Base-by-base conservation (phyloP, 1,140 invertebrate genomes). In the Euschistus heros region DNA sequence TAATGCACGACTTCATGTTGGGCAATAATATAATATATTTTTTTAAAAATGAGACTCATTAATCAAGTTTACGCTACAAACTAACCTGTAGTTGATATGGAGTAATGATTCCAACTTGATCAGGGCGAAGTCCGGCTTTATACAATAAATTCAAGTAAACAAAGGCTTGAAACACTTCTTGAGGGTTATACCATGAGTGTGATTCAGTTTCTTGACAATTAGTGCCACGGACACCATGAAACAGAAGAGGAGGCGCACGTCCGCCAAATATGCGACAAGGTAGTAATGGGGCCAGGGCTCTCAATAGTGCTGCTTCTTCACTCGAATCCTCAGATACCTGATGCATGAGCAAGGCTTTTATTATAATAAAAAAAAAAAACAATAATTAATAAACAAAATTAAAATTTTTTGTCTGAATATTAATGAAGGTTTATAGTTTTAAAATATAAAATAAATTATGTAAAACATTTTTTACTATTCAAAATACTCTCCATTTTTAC, bases 61-160 rank as follows among this genome's bases (percentile, higher is more conserved):
- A 30, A 30, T 7, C 27, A 30, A 30, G n/a, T n/a, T n/a, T 30
- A 30, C 2, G 27, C 2, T 30, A 7, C 27, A n/a, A 10, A 50
- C 81, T 80, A 1, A 87, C 86, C 81, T 98, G 95, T 75, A 91
- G 91, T 66, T 85, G 76, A 75, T 98, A 98, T 0, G 94, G 94
- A 7, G 93, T 89, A 62, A 98, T 91, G 66, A 98, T 87, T 6
- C 94, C 94, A 73, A 97, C 88, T 72, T 94, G 85, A 61, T 84
- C 76, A 57, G 81, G 74, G 3, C 68, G 72, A 10, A 94, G 68
- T 27, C 85, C 81, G 57, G 77, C 75, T 57, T 84, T 81, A 72
- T 84, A 88, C 0, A 92, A 72, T 61, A 79, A 78, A 44, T 81
- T 76, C 13, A 83, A 74, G 69, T 85, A 85, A 42, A 79, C 73